Base-by-base conservation (phyloP, 2,888 invertebrate species). In the Caenorhabditis drosophilae region DNA sequence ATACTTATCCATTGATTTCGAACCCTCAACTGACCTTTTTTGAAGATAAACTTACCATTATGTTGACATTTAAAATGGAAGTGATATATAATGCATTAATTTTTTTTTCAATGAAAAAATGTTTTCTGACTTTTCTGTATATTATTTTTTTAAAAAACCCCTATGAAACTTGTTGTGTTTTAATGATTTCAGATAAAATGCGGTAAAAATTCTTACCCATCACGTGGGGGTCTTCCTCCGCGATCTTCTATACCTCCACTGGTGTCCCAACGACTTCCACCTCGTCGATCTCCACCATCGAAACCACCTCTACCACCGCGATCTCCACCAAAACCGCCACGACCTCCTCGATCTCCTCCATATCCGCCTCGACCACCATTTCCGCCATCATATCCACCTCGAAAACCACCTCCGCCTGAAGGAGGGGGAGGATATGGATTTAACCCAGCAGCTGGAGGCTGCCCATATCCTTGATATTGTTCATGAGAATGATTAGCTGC, bases 401-500 rank as follows among this genome's bases (percentile, higher is more conserved):
- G 58, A 23, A 38, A 46, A 22, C 67, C 48, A n/a, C 31, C 15
- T 7, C 47, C 61, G 12, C 46, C 45, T 16, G 15, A 11, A 18
- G 27, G 42, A 6, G 40, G 47, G 25, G 40, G 50, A 11, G 51
- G 59, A 16, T 61, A 57, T 6, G 62, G 62, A 38, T 62, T 53
- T 0, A 26, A 12, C 34, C 60, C 59, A 38, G 45, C 51, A 22
- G 36, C 51, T 27, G 51, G 42, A 12, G 18, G 42, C 36, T 55
- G 55, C 4, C 57, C 63, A n/a, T 63, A 63, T 38, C 44, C 42
- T 38, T 15, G 38, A 42, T 60, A 61, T 26, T 57, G 57, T 42
- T 61, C 57, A 18, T 60, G 57, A 44, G 60, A 61, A 44, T 64
- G 52, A 49, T 54, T 55, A 15, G 53, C 55, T 11, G 60, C 57